These are phyloP conservation scores for Neofelis nebulosa DNA, from an alignment of 2,113 vertebrate species.

Conservation along the genomic window DNA sequence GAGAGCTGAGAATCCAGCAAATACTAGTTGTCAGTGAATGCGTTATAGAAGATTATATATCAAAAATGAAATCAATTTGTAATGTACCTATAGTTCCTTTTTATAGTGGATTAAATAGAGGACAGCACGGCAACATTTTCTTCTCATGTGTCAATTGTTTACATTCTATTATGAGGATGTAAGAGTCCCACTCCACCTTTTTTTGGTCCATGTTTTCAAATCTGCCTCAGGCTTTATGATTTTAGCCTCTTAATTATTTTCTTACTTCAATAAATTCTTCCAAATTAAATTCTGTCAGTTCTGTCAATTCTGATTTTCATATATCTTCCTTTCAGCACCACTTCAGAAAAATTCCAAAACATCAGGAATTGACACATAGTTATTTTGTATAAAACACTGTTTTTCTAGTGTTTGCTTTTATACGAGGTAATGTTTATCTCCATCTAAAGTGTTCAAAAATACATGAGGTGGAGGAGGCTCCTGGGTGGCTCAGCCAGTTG, in stretches of 20 bases:
- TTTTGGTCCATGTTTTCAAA: background rate
- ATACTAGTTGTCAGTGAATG: background rate
- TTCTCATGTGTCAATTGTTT: background rate
- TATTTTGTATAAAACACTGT: background rate
- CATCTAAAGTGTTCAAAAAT: background rate
- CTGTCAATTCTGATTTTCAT: background rate
- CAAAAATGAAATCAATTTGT: background rate
- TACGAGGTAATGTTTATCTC: background rate
- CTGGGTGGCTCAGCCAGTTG: too few species aligned
- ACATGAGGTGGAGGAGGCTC: background rate
- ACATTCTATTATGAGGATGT: background rate
- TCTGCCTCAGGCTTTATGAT: background rate
- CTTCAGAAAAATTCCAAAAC: background rate
- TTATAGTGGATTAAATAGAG: background rate
- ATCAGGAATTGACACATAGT: background rate
- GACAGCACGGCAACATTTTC: background rate
- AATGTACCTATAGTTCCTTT: background rate
- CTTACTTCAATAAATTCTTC: constrained; percentile 12
- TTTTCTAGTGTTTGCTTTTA: background rate
- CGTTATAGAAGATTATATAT: background rate
- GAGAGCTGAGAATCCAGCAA: background rate
- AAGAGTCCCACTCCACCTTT: background rate
- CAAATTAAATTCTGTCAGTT: background rate
- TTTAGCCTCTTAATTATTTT: background rate
- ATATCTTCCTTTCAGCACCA: background rate